Evolutionary conservation across 2,113 vertebrate species (phyloP).

Genomic region (Plotosus lineatus): DNA sequence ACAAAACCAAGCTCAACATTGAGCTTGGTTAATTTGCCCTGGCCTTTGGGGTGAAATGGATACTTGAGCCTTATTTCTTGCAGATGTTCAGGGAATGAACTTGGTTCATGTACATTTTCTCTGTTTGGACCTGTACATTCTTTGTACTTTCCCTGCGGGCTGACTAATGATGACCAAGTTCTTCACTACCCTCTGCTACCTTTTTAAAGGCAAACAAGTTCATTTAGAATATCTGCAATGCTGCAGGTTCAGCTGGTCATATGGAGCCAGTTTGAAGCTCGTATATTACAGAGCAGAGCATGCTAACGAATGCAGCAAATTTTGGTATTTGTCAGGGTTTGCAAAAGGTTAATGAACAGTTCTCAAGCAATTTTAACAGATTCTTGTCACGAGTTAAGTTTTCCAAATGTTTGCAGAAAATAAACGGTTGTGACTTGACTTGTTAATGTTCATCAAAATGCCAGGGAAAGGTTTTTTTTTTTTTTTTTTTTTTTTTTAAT

Average conservation of each 20-base stretch:
- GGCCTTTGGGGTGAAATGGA: not conserved
- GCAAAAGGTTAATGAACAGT: no score
- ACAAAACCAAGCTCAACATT: not conserved
- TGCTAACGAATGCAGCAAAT: no score
- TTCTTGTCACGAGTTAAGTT: no score
- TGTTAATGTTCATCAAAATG: no score
- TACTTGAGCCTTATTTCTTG: not conserved
- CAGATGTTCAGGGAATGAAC: not conserved
- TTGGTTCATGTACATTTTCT: not conserved
- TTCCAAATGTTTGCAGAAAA: no score
- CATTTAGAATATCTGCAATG: no score
- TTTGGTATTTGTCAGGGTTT: no score
- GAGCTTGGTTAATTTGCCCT: conserved; percentile 11
- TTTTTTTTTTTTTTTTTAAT: no score
- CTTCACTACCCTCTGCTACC: not conserved
- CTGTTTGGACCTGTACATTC: not conserved
- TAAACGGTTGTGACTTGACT: no score
- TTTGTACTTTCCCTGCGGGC: not conserved
- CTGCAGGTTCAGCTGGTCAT: not conserved
- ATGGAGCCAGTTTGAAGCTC: not conserved
- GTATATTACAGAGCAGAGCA: no score
- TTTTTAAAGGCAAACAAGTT: not conserved
- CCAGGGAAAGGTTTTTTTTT: no score
- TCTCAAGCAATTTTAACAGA: no score
- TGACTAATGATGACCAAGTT: not conserved